Conservation (phyloP, 2,113 vertebrate species). For the Anser brachyrhynchus region DNA sequence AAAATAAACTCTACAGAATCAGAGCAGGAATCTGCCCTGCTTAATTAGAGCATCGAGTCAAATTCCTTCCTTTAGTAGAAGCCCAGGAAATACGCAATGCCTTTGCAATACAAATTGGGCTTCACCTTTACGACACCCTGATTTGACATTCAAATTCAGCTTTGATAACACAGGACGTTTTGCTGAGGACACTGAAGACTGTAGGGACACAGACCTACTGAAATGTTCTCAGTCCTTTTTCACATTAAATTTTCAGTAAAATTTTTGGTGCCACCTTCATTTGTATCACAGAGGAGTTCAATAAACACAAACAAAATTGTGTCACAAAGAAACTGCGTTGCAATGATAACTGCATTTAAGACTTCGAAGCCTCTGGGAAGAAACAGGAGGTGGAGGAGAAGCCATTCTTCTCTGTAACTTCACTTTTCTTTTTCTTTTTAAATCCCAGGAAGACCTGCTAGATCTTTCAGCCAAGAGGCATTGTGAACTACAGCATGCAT, state of each 20-base stretch:
- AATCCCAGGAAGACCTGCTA: background rate
- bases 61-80: background rate
- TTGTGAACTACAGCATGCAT: background rate
- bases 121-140: background rate
- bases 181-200: background rate
- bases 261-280: background rate
- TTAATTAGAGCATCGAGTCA: background rate
- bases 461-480: background rate
- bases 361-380: background rate
- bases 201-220: background rate
- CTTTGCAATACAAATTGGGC: background rate
- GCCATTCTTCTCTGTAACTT: background rate
- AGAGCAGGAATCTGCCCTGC: no score
- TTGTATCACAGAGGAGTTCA: background rate
- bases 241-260: background rate
- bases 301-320: background rate
- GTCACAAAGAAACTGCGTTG: background rate
- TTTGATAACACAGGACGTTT: background rate
- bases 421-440: background rate
- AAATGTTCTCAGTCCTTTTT: background rate
- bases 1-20: background rate
- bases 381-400: background rate
- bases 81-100: accelerated
- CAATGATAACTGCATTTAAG: background rate
- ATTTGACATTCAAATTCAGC: background rate